phyloP scores from a whole-genome alignment of 2,888 invertebrate genomes.

The Sympetrum striolatum region DNA sequence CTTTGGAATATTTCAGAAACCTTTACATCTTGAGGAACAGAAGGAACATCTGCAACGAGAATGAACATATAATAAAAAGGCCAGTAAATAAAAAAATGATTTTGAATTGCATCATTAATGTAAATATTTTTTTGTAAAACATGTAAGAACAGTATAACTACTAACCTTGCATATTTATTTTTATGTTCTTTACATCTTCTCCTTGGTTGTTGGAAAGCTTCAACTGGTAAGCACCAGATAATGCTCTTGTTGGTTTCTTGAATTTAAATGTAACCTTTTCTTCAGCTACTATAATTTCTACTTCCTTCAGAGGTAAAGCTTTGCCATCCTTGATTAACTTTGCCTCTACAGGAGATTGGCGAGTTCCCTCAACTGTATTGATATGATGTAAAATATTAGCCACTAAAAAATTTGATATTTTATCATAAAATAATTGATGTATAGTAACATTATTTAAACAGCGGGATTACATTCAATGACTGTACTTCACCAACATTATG shows the following conservation, averaged over 20 bases:
- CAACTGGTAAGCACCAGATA: constrained; percentile 91
- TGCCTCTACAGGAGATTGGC: constrained; percentile 87
- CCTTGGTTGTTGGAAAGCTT: constrained; percentile 94
- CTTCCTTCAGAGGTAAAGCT: constrained; percentile 83
- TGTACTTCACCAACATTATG: no score
- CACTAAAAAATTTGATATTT: no score
- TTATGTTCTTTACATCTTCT: constrained; percentile 83
- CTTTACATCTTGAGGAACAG: constrained; percentile 82
- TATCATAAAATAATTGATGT: neutral
- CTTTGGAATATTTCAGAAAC: constrained; percentile 88
- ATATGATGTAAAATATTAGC: neutral
- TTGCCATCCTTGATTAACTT: constrained; percentile 92
- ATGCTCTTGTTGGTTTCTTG: constrained; percentile 86
- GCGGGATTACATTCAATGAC: no score
- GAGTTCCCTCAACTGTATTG: constrained; percentile 80
- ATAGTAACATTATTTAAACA: neutral
- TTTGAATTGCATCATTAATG: neutral
- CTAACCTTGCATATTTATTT: constrained; percentile 80
- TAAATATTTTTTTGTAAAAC: neutral
- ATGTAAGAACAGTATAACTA: neutral
- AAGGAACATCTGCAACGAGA: constrained; percentile 73
- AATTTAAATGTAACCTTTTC: constrained; percentile 90
- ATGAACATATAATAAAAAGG: neutral
- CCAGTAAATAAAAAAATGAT: neutral
- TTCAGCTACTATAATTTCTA: constrained; percentile 89